A percentile compares a stretch with the other conserved stretches of the same genome.
Evolutionary conservation across 2,888 invertebrate species (phyloP).

Genomic region (Arctia plantaginis): DNA sequence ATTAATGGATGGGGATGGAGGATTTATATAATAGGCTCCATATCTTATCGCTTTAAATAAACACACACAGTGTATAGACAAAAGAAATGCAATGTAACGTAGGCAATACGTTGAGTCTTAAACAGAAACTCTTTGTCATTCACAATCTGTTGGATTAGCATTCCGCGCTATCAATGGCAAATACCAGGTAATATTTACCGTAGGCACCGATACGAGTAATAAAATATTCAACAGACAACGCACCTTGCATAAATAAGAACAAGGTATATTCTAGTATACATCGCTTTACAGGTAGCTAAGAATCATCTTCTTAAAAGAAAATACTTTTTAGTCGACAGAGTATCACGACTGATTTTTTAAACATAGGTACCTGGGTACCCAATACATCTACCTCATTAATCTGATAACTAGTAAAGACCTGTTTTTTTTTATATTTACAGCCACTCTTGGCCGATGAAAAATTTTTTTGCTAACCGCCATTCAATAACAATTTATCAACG

Average conservation of each 20-base stretch:
- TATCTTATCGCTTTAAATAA: conserved; percentile 3
- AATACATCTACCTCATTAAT: too few relatives aligned
- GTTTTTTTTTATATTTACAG: too few relatives aligned
- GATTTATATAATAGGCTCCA: not conserved
- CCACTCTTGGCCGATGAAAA: too few relatives aligned
- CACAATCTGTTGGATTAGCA: conserved; percentile 43
- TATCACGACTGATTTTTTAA: not conserved
- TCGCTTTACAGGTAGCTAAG: not conserved
- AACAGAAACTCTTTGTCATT: conserved; percentile 44
- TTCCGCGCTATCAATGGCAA: conserved; percentile 29
- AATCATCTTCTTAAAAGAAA: not conserved
- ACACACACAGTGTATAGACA: not conserved
- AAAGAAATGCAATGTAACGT: conserved; percentile 25
- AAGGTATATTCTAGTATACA: not conserved
- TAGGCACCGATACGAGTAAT: conserved; percentile 6
- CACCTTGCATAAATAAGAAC: not conserved
- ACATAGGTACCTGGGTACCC: too few relatives aligned
- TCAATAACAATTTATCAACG: not conserved
- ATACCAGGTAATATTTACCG: conserved; percentile 16
- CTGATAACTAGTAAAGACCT: too few relatives aligned
- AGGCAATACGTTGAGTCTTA: conserved; percentile 29
- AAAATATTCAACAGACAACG: conserved; percentile 9
- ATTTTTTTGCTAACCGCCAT: not conserved
- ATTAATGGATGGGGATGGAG: not conserved
- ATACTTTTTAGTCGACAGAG: not conserved